Conservation (phyloP, 2,797 vertebrate species). For the Lerista edwardsae region DNA sequence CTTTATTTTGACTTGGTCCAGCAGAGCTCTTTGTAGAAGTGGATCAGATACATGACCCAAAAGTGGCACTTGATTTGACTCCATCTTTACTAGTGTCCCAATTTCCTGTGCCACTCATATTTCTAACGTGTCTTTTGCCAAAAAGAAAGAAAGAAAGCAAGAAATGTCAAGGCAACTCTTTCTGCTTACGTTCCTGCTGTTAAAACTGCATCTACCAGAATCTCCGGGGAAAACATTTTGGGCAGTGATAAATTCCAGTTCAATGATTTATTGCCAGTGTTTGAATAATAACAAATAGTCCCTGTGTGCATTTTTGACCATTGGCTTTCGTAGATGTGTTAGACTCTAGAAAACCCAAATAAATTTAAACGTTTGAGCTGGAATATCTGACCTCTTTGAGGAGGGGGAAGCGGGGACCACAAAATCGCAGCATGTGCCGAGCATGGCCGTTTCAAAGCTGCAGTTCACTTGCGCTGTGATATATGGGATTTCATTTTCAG, state of each 20-base stretch:
- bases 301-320: constrained; percentile 30
- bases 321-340: not conserved
- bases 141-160: too few species aligned
- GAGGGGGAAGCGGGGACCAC: not conserved
- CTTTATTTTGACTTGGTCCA: too few species aligned
- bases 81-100: too few species aligned
- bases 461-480: not conserved
- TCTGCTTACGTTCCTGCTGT: not conserved
- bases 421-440: not conserved
- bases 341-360: constrained; percentile 5
- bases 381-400: constrained; percentile 14
- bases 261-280: constrained; percentile 28
- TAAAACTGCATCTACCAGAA: not conserved
- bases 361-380: constrained; percentile 4
- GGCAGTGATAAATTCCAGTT: constrained; percentile 36
- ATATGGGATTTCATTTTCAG: not conserved
- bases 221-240: constrained; percentile 23
- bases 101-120: not conserved
- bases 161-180: not conserved
- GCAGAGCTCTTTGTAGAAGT: not conserved
- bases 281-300: constrained; percentile 37
- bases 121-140: not conserved
- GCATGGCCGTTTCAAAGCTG: constrained; percentile 4
- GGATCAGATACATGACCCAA: not conserved
- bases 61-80: too few species aligned